Percentiles rank a stretch among this genome's conserved stretches.
Evolutionary conservation across 2,113 vertebrate genomes (phyloP).

Genomic region (Eubucco bourcierii): DNA sequence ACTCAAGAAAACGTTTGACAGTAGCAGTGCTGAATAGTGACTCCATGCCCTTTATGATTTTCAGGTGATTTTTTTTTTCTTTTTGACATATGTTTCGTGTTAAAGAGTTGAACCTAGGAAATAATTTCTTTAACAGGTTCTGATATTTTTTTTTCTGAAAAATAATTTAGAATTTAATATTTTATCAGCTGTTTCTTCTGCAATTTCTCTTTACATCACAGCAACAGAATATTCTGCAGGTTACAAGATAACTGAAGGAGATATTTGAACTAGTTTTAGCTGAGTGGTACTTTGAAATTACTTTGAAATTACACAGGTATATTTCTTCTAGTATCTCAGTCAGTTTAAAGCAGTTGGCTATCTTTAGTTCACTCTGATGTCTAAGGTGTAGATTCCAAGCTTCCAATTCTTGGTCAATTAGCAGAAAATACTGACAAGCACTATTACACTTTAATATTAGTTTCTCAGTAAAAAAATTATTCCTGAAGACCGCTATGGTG

Average conservation of each 20-base stretch:
- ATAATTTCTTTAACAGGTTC: background rate
- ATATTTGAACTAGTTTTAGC: background rate
- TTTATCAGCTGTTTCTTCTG: background rate
- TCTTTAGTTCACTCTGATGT: background rate
- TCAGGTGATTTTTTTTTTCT: background rate
- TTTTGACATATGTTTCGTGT: background rate
- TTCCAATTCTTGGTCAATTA: slow-evolving; percentile 16
- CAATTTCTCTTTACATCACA: background rate
- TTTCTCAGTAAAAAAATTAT: background rate
- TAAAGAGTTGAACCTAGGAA: background rate
- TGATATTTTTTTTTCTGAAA: slow-evolving; percentile 11
- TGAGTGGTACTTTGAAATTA: background rate
- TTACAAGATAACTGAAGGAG: background rate
- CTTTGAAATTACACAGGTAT: background rate
- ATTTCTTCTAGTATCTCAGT: background rate
- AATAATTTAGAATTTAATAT: background rate
- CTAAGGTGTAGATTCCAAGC: background rate
- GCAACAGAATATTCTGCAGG: background rate
- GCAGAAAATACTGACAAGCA: slow-evolving; percentile 1
- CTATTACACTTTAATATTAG: background rate
- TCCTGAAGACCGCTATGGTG: background rate
- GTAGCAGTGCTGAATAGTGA: background rate
- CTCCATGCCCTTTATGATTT: background rate
- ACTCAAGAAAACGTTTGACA: background rate
- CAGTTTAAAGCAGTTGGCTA: background rate